phyloP scores from a whole-genome alignment of 2,797 vertebrate species.

The Channa striata region DNA sequence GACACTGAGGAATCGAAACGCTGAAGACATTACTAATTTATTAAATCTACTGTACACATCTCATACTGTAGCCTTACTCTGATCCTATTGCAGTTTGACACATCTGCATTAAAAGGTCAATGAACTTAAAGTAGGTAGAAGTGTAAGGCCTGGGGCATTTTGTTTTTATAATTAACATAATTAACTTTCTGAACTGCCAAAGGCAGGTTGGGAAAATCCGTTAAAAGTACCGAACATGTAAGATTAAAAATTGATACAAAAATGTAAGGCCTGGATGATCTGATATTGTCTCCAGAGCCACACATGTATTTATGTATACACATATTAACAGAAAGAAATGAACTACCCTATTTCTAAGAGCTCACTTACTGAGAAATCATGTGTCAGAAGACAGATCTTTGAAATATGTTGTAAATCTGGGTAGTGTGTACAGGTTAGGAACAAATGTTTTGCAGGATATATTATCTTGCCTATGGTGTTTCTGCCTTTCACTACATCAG shows the following conservation, averaged over 20 bases:
- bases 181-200: constrained; percentile 28
- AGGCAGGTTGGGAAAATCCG: constrained; percentile 21
- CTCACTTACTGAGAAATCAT: constrained; percentile 13
- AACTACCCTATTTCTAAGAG: background rate
- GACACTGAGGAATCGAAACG: constrained; percentile 11
- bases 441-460: constrained; percentile 28
- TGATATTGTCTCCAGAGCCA: constrained; percentile 15
- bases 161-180: constrained; percentile 24
- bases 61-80: constrained; percentile 33
- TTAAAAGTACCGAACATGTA: constrained; percentile 20
- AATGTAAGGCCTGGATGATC: background rate
- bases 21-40: constrained; percentile 8
- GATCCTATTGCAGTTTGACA: constrained; percentile 31
- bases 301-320: constrained; percentile 7
- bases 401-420: constrained; percentile 30
- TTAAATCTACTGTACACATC: constrained; percentile 18
- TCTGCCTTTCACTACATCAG: constrained; percentile 24
- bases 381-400: constrained; percentile 25
- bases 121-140: constrained; percentile 37
- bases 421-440: constrained; percentile 20
- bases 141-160: constrained; percentile 29
- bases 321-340: background rate
- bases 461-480: constrained; percentile 24
- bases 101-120: constrained; percentile 34
- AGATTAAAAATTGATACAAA: constrained; percentile 6